Evolutionary conservation across 2,888 invertebrate species (phyloP).

Genomic region (Drosophila eohydei): DNA sequence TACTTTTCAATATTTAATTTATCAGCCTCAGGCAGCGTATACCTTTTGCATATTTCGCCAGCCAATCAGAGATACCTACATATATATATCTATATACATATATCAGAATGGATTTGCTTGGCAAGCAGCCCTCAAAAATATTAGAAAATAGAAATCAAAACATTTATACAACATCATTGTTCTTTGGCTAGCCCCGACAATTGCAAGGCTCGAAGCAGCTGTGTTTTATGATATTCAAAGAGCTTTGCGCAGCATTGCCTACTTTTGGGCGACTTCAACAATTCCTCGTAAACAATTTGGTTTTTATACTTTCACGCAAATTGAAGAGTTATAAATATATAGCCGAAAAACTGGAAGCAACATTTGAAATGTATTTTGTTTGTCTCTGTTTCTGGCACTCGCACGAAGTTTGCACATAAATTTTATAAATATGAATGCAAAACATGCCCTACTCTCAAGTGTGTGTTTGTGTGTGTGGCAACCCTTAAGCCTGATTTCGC

Average conservation of each 20-base stretch:
- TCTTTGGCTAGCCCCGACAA: not conserved
- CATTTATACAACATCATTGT: not conserved
- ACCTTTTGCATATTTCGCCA: conserved; percentile 3
- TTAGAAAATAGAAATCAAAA: conserved; percentile 12
- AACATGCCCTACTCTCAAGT: conserved; percentile 15
- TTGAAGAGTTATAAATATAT: conserved; percentile 9
- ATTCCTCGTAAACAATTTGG: conserved; percentile 29
- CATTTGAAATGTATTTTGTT: conserved; percentile 33
- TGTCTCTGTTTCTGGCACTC: not conserved
- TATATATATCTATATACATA: not conserved
- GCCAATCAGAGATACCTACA: not conserved
- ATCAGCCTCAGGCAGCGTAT: conserved; percentile 9
- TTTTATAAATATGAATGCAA: conserved; percentile 52
- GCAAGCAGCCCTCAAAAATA: not conserved
- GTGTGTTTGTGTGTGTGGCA: conserved; percentile 31
- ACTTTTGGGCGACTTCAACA: conserved; percentile 56
- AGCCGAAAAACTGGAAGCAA: conserved; percentile 1
- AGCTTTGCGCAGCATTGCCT: conserved; percentile 44
- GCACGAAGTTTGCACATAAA: conserved; percentile 73
- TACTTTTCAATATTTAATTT: conserved; percentile 54
- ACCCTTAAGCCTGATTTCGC: conserved; percentile 57
- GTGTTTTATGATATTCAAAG: conserved; percentile 17
- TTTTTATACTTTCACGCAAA: conserved; percentile 4
- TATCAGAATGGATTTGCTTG: too few species aligned
- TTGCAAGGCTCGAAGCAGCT: conserved; percentile 4